phyloP scores from a whole-genome alignment of 2,888 invertebrate species.

The Notodonta dromedarius region DNA sequence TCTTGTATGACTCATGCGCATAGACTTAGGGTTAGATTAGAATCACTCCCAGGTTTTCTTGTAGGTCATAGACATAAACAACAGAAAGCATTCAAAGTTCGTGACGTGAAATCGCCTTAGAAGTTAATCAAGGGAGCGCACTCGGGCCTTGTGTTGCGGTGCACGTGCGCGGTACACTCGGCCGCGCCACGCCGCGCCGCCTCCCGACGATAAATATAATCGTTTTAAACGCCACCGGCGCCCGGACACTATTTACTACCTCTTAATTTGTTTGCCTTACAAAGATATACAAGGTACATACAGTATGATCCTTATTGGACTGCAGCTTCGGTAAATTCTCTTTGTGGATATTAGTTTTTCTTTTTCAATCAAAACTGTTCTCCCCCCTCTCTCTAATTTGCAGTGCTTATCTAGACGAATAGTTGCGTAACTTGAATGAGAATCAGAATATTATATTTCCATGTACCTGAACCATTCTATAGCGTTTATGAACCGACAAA shows the following conservation, averaged over 20 bases:
- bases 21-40: too few species aligned
- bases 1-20: too few species aligned
- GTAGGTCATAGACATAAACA: not conserved
- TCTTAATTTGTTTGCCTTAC: conserved; percentile 53
- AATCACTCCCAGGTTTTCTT: too few species aligned
- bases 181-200: conserved; percentile 14
- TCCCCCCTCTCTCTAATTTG: too few species aligned
- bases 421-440: too few species aligned
- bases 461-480: too few species aligned
- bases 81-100: not conserved
- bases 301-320: not conserved
- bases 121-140: conserved; percentile 29
- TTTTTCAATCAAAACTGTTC: not conserved
- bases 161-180: conserved; percentile 50
- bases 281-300: conserved; percentile 21
- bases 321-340: not conserved
- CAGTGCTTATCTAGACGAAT: too few species aligned
- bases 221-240: conserved; percentile 10
- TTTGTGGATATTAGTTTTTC: too few species aligned
- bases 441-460: too few species aligned
- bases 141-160: conserved; percentile 29
- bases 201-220: conserved; percentile 42
- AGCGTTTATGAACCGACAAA: too few species aligned
- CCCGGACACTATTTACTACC: conserved; percentile 7
- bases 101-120: conserved; percentile 12